phyloP scores from a whole-genome alignment of 2,888 invertebrate genomes.

The Cyrtodaria siliqua region DNA sequence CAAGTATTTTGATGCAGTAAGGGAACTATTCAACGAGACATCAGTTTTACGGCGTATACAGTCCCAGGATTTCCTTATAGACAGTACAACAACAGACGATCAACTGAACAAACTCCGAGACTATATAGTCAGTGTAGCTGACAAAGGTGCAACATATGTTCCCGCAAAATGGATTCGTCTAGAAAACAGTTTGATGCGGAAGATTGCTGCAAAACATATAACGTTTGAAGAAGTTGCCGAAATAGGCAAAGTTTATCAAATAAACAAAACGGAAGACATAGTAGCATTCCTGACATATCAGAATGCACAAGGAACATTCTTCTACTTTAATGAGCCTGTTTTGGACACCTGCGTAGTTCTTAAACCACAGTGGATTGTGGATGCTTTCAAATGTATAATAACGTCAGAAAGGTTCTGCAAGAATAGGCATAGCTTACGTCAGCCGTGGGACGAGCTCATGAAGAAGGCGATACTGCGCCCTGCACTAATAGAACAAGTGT shows the following conservation, averaged over 20 bases:
- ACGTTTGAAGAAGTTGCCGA: conserved; percentile 14
- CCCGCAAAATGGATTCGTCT: conserved; percentile 39
- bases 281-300: conserved; percentile 27
- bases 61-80: conserved; percentile 16
- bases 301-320: conserved; percentile 28
- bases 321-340: conserved; percentile 27
- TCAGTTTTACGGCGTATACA: conserved; percentile 25
- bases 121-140: conserved; percentile 3
- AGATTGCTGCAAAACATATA: conserved; percentile 6
- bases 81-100: conserved; percentile 2
- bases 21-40: conserved; percentile 22
- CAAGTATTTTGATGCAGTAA: conserved; percentile 17
- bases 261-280: conserved; percentile 18
- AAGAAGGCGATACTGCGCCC: conserved; percentile 12
- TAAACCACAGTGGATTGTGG: conserved; percentile 28
- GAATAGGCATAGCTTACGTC: neutral
- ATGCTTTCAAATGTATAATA: conserved; percentile 44
- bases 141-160: conserved; percentile 3
- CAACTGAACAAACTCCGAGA: neutral
- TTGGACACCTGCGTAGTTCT: conserved; percentile 21
- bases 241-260: neutral
- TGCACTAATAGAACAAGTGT: conserved; percentile 17
- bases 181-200: conserved; percentile 8
- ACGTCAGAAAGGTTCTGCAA: conserved; percentile 30
- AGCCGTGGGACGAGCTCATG: conserved; percentile 6